phyloP scores from a whole-genome alignment of 1,140 invertebrate species.

The Aphis gossypii region DNA sequence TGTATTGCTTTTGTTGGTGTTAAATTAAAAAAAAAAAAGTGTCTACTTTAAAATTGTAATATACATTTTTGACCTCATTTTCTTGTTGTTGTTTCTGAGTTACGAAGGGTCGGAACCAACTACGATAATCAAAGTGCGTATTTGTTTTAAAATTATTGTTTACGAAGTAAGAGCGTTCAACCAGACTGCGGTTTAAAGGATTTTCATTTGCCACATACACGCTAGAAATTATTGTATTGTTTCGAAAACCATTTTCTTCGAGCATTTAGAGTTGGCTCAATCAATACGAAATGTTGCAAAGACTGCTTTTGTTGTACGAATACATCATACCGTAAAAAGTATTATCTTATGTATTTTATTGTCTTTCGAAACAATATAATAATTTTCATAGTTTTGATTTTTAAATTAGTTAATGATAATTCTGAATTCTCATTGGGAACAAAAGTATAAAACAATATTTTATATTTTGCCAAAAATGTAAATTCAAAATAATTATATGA shows the following conservation, averaged over 20 bases:
- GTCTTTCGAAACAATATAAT: neutral
- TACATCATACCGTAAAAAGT: neutral
- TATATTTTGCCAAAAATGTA: neutral
- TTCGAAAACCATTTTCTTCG: conserved; percentile 3
- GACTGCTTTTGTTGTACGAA: neutral
- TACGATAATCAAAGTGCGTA: conserved; percentile 36
- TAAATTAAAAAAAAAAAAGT: neutral
- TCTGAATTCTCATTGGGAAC: neutral
- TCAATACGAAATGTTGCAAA: conserved; percentile 16
- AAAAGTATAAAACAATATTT: neutral
- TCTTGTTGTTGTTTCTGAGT: neutral
- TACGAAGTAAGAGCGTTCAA: neutral
- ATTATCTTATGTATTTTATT: conserved; percentile 17
- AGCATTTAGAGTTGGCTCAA: neutral
- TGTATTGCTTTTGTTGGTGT: neutral
- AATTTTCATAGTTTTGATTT: neutral
- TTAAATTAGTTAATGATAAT: neutral
- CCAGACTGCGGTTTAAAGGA: conserved; percentile 22
- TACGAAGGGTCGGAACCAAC: neutral
- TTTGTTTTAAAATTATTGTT: conserved; percentile 52
- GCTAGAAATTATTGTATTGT: conserved; percentile 45
- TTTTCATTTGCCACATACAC: conserved; percentile 41
- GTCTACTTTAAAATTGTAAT: neutral
- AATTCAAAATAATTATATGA: neutral
- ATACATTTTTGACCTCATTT: conserved; percentile 36